Conservation (phyloP, 2,113 vertebrate species). For the Pyrgilauda ruficollis region DNA sequence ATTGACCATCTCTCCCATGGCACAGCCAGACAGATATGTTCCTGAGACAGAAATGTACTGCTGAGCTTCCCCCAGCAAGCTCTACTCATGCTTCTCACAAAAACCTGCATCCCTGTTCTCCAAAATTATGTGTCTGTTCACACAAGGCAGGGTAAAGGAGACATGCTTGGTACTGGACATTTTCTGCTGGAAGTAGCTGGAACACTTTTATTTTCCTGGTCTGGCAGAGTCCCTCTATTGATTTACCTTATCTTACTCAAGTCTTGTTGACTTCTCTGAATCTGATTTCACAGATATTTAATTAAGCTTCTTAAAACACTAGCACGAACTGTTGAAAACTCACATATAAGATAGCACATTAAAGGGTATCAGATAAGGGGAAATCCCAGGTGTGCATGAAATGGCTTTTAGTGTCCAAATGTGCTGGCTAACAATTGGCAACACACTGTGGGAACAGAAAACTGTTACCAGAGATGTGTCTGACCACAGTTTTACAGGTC, state of each 20-base stretch:
- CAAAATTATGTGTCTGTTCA: not conserved
- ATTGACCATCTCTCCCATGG: fast-evolving
- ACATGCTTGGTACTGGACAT: not conserved
- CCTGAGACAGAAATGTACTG: not conserved
- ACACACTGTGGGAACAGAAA: not conserved
- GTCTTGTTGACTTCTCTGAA: not conserved
- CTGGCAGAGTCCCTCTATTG: not conserved
- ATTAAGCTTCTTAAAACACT: not conserved
- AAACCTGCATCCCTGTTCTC: not conserved
- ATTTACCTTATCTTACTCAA: not conserved
- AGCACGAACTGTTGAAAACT: not conserved
- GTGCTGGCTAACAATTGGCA: not conserved
- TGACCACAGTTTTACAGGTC: not conserved
- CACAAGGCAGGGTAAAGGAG: not conserved
- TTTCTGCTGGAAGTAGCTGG: not conserved
- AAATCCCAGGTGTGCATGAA: not conserved
- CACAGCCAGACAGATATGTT: not conserved
- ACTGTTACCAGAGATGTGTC: not conserved
- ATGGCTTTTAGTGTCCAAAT: not conserved
- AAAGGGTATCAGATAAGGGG: not conserved
- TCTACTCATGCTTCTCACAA: not conserved
- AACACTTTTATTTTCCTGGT: not conserved
- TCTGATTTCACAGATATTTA: not conserved
- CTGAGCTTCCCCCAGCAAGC: not conserved
- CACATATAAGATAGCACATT: not conserved